Evolutionary conservation across 1,140 invertebrate species (phyloP), one percentile per base, ranked within the genome.

Genomic region (Galendromus occidentalis): DNA sequence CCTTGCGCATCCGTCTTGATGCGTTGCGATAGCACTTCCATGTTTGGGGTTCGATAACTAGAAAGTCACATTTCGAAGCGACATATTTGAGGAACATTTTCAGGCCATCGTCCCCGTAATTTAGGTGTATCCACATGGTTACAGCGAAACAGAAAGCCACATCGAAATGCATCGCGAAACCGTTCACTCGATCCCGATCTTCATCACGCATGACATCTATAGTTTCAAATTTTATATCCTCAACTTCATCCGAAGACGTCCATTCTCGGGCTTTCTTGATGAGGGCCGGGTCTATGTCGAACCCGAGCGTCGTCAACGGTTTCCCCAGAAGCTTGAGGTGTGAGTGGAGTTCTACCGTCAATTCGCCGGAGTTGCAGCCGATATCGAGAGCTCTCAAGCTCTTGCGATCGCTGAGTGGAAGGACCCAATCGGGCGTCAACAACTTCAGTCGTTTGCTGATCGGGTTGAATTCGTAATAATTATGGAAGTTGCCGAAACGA

Each of bases 71-170:
- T 2, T 85, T 73, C 20, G 77, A 66, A 25, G 65, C 47, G 9
- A 87, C 73, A 74, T 85, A 85, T 6, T 73, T 65, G 14, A 72
- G 64, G 65, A 73, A 73, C 12, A 42, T 28, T 63, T 76, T 71
- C 17, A 88, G 72, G 1, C 84, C 85, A 4, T 75, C 72, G 78
- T 89, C 87, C 14, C 86, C 85, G 75, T 84, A 76, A 73, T 88
- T 88, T 28, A 89, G 71, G 74, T 89, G 87, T 69, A 89, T 86
- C 87, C 87, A 89, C 86, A 89, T 87, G 17, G 86, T 86, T 14
- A 87, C 80, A 18, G 86, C 87, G 74, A 88, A 87, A 72, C 84
- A 86, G 73, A 86, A 87, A 29, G 81, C 77, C 17, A 82, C 77
- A 75, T 86, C 82, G 75, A 88, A 89, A 67, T 75, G 76, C 1